These are phyloP conservation scores for Procambarus virginalis DNA, from an alignment of 1,140 invertebrate genomes.

Conservation along the genomic window DNA sequence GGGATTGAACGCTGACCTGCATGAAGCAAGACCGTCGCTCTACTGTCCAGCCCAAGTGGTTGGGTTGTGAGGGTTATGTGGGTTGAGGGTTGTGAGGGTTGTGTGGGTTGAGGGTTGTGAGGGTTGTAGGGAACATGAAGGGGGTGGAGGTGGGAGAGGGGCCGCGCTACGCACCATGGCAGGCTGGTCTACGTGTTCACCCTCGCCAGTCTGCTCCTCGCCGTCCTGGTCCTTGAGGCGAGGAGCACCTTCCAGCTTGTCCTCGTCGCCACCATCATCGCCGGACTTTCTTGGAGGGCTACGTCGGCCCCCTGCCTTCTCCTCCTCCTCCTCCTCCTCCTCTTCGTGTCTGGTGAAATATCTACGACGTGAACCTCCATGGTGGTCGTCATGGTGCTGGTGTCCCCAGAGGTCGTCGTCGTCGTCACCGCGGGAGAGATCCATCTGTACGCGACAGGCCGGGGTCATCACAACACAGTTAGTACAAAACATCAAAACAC, in stretches of 20 bases:
- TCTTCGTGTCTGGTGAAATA: neutral
- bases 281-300: neutral
- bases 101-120: no score
- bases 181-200: neutral
- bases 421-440: neutral
- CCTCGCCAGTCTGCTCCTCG: neutral
- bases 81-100: no score
- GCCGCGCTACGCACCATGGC: neutral
- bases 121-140: no score
- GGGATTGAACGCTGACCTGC: no score
- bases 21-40: no score
- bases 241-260: neutral
- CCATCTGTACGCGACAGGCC: neutral
- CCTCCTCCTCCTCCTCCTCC: neutral
- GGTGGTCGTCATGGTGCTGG: slow-evolving; percentile 5
- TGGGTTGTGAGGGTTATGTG: no score
- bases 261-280: neutral
- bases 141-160: neutral
- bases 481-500: neutral
- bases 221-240: neutral
- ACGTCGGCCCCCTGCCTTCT: neutral
- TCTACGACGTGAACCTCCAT: neutral
- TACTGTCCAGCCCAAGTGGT: no score
- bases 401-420: slow-evolving; percentile 9
- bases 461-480: slow-evolving; percentile 2